Evolutionary conservation across 2,113 vertebrate genomes (phyloP).

Genomic region (Felis chaus): DNA sequence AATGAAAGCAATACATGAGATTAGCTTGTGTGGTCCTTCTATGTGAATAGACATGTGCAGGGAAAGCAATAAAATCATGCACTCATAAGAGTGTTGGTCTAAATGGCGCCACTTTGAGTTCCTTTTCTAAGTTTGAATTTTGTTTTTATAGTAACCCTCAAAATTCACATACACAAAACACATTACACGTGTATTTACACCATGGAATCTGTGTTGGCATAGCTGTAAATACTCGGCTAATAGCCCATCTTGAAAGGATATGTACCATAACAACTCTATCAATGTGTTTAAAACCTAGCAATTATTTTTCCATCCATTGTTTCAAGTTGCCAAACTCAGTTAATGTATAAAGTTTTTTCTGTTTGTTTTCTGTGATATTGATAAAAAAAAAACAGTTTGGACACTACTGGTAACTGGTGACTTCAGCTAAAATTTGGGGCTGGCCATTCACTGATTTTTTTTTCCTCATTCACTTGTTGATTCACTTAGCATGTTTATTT

Average conservation of each 20-base stretch:
- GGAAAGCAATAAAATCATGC: not conserved
- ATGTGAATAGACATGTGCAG: not conserved
- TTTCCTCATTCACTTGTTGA: not conserved
- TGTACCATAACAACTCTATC: constrained; percentile 11
- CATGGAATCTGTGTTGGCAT: not conserved
- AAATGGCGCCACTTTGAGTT: not conserved
- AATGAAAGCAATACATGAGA: not conserved
- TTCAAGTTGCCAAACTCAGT: not conserved
- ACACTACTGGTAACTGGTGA: not conserved
- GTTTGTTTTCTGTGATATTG: constrained; percentile 33
- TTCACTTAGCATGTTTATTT: not conserved
- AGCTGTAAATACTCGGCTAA: constrained; percentile 40
- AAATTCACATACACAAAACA: not conserved
- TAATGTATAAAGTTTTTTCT: not conserved
- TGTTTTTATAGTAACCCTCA: constrained; percentile 41
- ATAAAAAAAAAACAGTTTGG: not conserved
- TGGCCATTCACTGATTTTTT: not conserved
- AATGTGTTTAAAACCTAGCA: constrained; percentile 40
- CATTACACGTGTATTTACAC: not conserved
- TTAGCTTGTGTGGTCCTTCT: not conserved
- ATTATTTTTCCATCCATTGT: constrained; percentile 33
- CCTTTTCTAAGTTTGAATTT: not conserved
- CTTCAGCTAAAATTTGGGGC: not conserved
- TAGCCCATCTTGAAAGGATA: constrained; percentile 40
- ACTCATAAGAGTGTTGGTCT: not conserved